Base-by-base conservation (phyloP, 2,113 vertebrate species). In the Ochotona princeps region DNA sequence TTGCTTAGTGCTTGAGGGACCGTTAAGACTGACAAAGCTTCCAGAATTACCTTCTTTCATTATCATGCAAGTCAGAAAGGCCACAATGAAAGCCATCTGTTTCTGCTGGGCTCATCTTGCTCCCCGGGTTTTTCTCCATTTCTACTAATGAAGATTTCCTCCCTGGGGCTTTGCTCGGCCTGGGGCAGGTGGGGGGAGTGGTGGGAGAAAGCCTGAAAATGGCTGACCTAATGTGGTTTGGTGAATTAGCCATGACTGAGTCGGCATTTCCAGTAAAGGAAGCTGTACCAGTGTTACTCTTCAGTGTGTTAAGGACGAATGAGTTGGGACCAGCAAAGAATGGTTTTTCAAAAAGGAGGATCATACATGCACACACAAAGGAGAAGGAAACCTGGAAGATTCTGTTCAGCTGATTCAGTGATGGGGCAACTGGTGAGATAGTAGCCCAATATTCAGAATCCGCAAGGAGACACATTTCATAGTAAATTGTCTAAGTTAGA, bases 1-100 rank as follows among this genome's bases (percentile, higher is more conserved):
- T 97, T 98, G 96, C 92, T 96, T 90, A 66, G 80, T 88, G 96
- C 98, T 98, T 97, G 94, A 74, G 97, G 98, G 97, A 96, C 97
- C 82, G 12, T 97, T 97, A 95, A 96, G 97, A 96, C 61, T 72
- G 96, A 97, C 97, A 97, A 97, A 98, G 96, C 91, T 96, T 78
- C 80, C 93, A 95, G 86, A 97, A 98, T 97, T 88, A 93, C 95
- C 94, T 97, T 63, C 95, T 94, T 98, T 98, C 94, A 96, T 98
- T 98, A 97, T 97, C 96, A 97, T 0, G 0, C 93, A 79, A 76
- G 96, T 79, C 92, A 96, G 97, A 96, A 94, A 97, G 97, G 44
- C 89, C 60, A 83, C 94, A 87, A 76, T 96, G 96, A 96, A 95
- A 97, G 94, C 91, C 38, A 76, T 95, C 47, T 73, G 93, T 95